Conservation (phyloP, 2,797 vertebrate species). For the Eremophila alpestris region DNA sequence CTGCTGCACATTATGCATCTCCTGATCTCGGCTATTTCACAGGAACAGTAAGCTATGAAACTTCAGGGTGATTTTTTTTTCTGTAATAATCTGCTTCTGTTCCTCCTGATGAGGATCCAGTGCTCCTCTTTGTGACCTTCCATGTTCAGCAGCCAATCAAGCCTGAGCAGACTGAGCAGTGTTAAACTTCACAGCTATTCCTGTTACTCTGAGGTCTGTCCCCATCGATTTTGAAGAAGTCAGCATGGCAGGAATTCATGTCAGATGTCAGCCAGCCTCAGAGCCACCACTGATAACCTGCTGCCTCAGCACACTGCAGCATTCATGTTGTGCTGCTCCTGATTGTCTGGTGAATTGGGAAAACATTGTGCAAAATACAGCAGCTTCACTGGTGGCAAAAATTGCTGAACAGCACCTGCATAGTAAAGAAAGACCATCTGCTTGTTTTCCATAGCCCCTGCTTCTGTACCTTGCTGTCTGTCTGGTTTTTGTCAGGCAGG, state of each 20-base stretch:
- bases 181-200: constrained; percentile 74
- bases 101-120: constrained; percentile 69
- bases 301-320: constrained; percentile 73
- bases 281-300: constrained; percentile 69
- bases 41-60: constrained; percentile 66
- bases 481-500: constrained; percentile 11
- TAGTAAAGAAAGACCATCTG: constrained; percentile 72
- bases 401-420: constrained; percentile 70
- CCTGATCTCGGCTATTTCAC: constrained; percentile 59
- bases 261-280: constrained; percentile 75
- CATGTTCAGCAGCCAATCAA: constrained; percentile 68
- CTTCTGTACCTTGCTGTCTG: neutral
- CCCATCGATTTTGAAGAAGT: constrained; percentile 72
- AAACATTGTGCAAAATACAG: constrained; percentile 70
- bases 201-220: constrained; percentile 72
- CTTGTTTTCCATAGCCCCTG: constrained; percentile 14
- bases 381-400: constrained; percentile 65
- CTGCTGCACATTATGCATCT: constrained; percentile 69
- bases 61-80: constrained; percentile 57
- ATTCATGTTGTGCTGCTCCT: constrained; percentile 63
- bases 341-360: constrained; percentile 75
- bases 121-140: constrained; percentile 69
- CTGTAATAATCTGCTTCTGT: constrained; percentile 68
- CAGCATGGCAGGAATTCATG: constrained; percentile 74
- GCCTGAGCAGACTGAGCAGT: constrained; percentile 58